Evolutionary conservation across 2,797 vertebrate species (phyloP), one percentile per base, ranked within the genome.

Genomic region (Gorsachius magnificus): DNA sequence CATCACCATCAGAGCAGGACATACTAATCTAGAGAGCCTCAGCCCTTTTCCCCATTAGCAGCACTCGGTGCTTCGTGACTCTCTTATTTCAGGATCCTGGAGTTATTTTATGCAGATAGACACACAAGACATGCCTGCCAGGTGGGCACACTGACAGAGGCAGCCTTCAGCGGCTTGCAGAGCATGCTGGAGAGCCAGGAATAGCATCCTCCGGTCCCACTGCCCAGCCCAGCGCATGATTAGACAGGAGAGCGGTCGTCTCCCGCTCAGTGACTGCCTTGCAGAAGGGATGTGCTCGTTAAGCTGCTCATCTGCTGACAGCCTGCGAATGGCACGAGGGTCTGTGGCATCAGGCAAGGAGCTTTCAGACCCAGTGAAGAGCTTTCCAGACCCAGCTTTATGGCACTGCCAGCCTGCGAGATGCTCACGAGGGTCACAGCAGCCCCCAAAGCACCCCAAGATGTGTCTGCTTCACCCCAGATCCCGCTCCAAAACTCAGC

Each of bases 391-490:
- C 8, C 38, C 2, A 1, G 29, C 28, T 61, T 29, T 18, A 1
- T 0, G 0, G 65, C 15, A 26, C 69, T 57, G 16, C 54, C 69
- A 51, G 46, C 56, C 51, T 7, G 36, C 19, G 43, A 61, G 46
- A 38, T 2, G 26, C 8, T 9, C 3, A 0, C 1, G 1, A 46
- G 56, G 50, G n/a, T 16, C 72, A 56, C 5, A 1, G 35, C 63
- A 43, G 36, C 33, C 8, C 57, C 24, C 46, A 36, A 16, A 70
- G 46, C 33, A 57, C 36, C 48, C n/a, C 2, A 2, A 29, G 20
- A 38, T 0, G 2, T 0, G 2, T 9, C 41, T 10, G 18, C 18
- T n/a, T 35, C 57, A 41, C 15, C 75, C 25, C 17, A 75, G 13
- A n/a, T 33, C 54, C 48, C 1, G 0, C 43, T 41, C 54, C 0